phyloP scores from a whole-genome alignment of 2,113 vertebrate species.

The Engraulis encrasicolus region DNA sequence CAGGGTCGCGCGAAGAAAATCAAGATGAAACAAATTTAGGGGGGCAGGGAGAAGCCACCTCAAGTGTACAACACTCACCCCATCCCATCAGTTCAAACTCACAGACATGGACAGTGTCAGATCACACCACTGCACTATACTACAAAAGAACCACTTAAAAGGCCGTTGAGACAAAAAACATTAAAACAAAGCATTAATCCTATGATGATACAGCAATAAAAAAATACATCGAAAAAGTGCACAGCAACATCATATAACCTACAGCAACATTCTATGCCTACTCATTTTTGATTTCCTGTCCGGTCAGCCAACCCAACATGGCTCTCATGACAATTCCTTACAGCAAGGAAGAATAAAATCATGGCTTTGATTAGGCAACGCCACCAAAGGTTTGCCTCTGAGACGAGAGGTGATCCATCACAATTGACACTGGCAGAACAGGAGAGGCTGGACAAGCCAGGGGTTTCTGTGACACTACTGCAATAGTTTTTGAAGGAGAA shows the following conservation, averaged over 20 bases:
- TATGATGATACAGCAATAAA: slow-evolving; percentile 9
- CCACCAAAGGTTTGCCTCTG: background rate
- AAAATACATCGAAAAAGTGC: slow-evolving; percentile 18
- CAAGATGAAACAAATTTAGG: too few species aligned
- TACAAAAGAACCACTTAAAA: background rate
- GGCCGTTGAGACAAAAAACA: background rate
- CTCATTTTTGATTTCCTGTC: background rate
- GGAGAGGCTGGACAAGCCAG: background rate
- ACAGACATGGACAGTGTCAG: slow-evolving; percentile 8
- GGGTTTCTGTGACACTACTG: background rate
- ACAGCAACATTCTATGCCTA: background rate
- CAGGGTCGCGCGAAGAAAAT: too few species aligned
- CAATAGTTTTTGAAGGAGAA: too few species aligned
- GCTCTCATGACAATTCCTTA: background rate
- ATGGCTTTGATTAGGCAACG: background rate
- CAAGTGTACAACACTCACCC: background rate
- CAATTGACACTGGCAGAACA: background rate
- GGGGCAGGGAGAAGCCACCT: background rate
- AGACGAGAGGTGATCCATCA: background rate
- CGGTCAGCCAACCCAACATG: background rate
- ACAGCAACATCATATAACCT: background rate
- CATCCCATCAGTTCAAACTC: background rate
- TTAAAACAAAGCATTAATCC: background rate
- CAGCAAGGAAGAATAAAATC: background rate
- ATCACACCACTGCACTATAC: background rate